Evolutionary conservation across 2,888 invertebrate genomes (phyloP).

Genomic region (Odiellus spinosus): DNA sequence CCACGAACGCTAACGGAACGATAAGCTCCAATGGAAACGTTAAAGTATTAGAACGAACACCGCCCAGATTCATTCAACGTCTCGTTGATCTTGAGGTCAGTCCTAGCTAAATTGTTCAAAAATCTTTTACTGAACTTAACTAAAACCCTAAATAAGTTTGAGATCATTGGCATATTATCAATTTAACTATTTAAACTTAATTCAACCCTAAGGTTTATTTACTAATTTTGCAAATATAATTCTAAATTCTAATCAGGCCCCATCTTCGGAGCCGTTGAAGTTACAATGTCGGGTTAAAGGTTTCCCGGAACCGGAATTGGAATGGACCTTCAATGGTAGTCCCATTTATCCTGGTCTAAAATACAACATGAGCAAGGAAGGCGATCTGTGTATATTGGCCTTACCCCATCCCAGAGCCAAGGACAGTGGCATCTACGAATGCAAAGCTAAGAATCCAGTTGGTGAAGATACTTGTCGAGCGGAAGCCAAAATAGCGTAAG

Average conservation of each 20-base stretch:
- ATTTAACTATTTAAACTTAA: no score
- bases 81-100: slow-evolving; percentile 47
- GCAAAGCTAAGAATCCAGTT: slow-evolving; percentile 60
- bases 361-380: slow-evolving; percentile 44
- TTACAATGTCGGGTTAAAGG: slow-evolving; percentile 60
- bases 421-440: slow-evolving; percentile 59
- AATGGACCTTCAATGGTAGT: slow-evolving; percentile 70
- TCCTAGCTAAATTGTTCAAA: no score
- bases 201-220: no score
- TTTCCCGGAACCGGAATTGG: slow-evolving; percentile 65
- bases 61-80: slow-evolving; percentile 64
- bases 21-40: slow-evolving; percentile 51
- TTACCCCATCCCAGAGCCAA: slow-evolving; percentile 47
- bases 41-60: slow-evolving; percentile 60
- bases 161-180: no score
- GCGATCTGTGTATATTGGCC: slow-evolving; percentile 47
- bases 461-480: slow-evolving; percentile 46
- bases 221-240: no score
- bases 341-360: slow-evolving; percentile 45
- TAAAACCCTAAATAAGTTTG: no score
- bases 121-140: no score
- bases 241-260: slow-evolving; percentile 36
- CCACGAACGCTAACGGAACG: slow-evolving; percentile 61
- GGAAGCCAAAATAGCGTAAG: slow-evolving; percentile 23
- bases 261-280: slow-evolving; percentile 41